These are phyloP conservation scores for Napeogenes inachia DNA, from an alignment of 2,888 invertebrate genomes.

Conservation along the genomic window DNA sequence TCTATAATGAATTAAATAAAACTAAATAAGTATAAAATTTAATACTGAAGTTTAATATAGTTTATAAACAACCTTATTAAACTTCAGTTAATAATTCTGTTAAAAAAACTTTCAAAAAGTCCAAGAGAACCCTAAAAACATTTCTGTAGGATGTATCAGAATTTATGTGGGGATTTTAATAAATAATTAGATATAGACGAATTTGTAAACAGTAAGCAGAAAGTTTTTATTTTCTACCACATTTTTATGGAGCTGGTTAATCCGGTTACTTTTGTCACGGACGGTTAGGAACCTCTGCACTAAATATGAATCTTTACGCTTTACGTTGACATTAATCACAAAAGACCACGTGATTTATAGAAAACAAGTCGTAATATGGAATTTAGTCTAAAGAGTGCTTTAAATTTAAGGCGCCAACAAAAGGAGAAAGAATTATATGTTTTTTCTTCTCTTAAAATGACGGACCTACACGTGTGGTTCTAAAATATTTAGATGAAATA, in stretches of 20 bases:
- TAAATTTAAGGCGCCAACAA: constrained; percentile 46
- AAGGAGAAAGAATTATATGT: constrained; percentile 46
- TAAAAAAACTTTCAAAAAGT: not conserved
- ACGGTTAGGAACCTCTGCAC: constrained; percentile 53
- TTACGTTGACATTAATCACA: constrained; percentile 72
- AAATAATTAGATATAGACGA: constrained; percentile 58
- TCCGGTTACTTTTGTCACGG: constrained; percentile 56
- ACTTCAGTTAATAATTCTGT: too few relatives aligned
- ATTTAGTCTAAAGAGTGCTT: constrained; percentile 46
- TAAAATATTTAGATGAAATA: constrained; percentile 36
- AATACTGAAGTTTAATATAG: too few relatives aligned
- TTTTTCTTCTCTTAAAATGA: constrained; percentile 43
- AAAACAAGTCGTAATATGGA: constrained; percentile 49
- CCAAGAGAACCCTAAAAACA: constrained; percentile 35
- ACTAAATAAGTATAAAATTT: too few relatives aligned
- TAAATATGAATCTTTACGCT: constrained; percentile 73
- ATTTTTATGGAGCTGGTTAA: constrained; percentile 57
- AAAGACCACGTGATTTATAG: constrained; percentile 69
- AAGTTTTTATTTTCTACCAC: constrained; percentile 59
- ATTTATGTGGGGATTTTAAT: constrained; percentile 70
- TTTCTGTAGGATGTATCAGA: constrained; percentile 45
- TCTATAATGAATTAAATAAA: too few relatives aligned
- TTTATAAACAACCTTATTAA: too few relatives aligned
- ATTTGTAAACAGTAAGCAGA: constrained; percentile 68
- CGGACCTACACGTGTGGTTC: constrained; percentile 35